These are phyloP conservation scores for Reticulitermes speratus DNA, from an alignment of 1,140 invertebrate species.

Conservation along the genomic window DNA sequence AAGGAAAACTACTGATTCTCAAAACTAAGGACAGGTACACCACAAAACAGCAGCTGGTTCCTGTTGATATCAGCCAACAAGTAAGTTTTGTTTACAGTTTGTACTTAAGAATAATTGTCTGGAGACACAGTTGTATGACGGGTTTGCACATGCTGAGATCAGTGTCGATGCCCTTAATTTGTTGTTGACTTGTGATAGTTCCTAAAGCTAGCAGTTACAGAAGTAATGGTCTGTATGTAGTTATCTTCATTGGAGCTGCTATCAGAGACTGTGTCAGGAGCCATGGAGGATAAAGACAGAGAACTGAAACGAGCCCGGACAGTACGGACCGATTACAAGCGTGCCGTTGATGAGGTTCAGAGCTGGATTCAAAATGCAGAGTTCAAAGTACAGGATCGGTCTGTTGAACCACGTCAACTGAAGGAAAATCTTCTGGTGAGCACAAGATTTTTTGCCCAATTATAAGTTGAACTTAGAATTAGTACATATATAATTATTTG, in stretches of 20 bases:
- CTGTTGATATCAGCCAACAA: slow-evolving; percentile 72
- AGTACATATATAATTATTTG: not conserved
- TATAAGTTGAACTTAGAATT: not conserved
- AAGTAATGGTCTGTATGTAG: slow-evolving; percentile 32
- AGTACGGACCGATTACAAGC: slow-evolving; percentile 72
- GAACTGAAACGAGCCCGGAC: slow-evolving; percentile 83
- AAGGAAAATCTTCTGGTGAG: slow-evolving; percentile 66
- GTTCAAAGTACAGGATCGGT: slow-evolving; percentile 76
- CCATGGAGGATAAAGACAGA: slow-evolving; percentile 82
- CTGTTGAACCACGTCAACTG: slow-evolving; percentile 70
- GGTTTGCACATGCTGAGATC: too few relatives aligned
- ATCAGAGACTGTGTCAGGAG: slow-evolving; percentile 71
- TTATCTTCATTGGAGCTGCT: slow-evolving; percentile 73
- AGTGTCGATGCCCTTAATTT: too few relatives aligned
- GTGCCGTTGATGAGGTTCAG: slow-evolving; percentile 77
- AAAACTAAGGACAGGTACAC: slow-evolving; percentile 67
- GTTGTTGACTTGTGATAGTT: too few relatives aligned
- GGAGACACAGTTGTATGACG: too few relatives aligned
- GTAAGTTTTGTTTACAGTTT: slow-evolving; percentile 34
- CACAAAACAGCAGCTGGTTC: slow-evolving; percentile 65
- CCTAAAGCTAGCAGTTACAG: too few relatives aligned
- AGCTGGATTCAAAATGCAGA: slow-evolving; percentile 81
- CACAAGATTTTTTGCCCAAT: not conserved
- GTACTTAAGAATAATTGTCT: too few relatives aligned
- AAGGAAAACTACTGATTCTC: slow-evolving; percentile 61